These are phyloP conservation scores for Mylabris phalerata DNA, from an alignment of 1,140 invertebrate species.

Conservation along the genomic window DNA sequence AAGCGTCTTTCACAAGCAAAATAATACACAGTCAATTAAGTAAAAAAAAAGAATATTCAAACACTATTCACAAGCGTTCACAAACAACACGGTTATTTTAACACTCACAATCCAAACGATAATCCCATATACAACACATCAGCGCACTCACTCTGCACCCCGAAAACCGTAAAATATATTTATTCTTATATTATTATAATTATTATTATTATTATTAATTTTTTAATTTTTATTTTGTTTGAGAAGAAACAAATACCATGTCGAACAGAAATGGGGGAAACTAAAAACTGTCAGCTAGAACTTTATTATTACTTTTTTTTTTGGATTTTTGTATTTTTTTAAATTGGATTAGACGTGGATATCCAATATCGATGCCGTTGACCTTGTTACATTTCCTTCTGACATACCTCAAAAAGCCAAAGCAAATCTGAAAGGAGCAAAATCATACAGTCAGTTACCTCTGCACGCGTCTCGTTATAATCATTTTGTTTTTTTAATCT, in stretches of 20 bases:
- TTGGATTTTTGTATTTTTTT: not conserved
- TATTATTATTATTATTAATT: too few relatives aligned
- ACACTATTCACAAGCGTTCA: slow-evolving; percentile 29
- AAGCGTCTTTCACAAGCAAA: slow-evolving; percentile 23
- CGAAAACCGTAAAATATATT: slow-evolving; percentile 22
- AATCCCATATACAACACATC: slow-evolving; percentile 22
- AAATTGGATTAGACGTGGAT: not conserved
- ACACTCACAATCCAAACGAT: slow-evolving; percentile 21
- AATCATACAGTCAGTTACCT: slow-evolving; percentile 8
- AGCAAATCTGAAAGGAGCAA: slow-evolving; percentile 29
- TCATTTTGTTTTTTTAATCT: not conserved
- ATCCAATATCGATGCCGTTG: slow-evolving; percentile 34
- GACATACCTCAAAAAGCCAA: slow-evolving; percentile 25
- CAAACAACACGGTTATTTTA: not conserved
- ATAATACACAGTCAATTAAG: too few relatives aligned
- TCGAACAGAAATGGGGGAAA: slow-evolving; percentile 15
- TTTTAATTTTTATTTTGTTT: too few relatives aligned
- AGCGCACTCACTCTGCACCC: slow-evolving; percentile 25
- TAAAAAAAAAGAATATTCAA: slow-evolving; percentile 6
- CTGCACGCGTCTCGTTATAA: not conserved
- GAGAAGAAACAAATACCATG: slow-evolving; percentile 26
- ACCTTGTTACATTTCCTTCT: slow-evolving; percentile 28
- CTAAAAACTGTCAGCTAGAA: slow-evolving; percentile 10
- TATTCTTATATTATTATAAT: too few relatives aligned
- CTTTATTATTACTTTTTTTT: slow-evolving; percentile 27